A percentile compares a stretch with the other conserved stretches of the same genome.
Evolutionary conservation across 1,140 invertebrate genomes (phyloP).

Genomic region (Papilio polytes): DNA sequence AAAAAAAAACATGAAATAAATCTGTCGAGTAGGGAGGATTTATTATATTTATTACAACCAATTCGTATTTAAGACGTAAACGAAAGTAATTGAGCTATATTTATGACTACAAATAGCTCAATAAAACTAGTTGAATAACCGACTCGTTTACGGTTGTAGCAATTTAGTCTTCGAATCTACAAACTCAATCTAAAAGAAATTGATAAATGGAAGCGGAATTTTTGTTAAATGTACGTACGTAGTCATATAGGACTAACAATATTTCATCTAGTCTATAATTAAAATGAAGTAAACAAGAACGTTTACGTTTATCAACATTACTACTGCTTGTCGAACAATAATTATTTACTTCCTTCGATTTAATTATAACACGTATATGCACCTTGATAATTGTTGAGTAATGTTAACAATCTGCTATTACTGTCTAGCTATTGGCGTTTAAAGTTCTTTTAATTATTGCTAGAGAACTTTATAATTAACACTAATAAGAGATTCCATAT

Average conservation of each 20-base stretch:
- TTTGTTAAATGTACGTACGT: not conserved
- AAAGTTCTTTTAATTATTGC: slow-evolving; percentile 26
- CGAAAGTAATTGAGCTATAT: slow-evolving; percentile 74
- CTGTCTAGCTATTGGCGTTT: slow-evolving; percentile 1
- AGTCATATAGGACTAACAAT: not conserved
- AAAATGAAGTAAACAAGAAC: slow-evolving; percentile 18
- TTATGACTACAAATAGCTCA: slow-evolving; percentile 70
- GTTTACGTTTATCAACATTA: slow-evolving; percentile 10
- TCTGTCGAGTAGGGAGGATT: slow-evolving; percentile 9
- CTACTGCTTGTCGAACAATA: slow-evolving; percentile 30
- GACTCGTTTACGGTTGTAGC: slow-evolving; percentile 61
- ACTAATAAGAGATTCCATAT: not conserved
- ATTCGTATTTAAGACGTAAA: slow-evolving; percentile 61
- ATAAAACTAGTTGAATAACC: slow-evolving; percentile 74
- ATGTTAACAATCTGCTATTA: slow-evolving; percentile 32
- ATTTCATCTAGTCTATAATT: not conserved
- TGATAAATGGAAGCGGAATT: not conserved
- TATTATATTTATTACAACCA: slow-evolving; percentile 46
- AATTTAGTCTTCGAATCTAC: slow-evolving; percentile 47
- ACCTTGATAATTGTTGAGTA: slow-evolving; percentile 14
- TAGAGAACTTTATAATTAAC: not conserved
- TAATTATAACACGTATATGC: slow-evolving; percentile 27
- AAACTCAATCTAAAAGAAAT: not conserved
- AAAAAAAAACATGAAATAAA: slow-evolving; percentile 20
- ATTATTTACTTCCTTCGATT: slow-evolving; percentile 34